Evolutionary conservation across 2,797 vertebrate genomes (phyloP).

Genomic region (Pachyuromys duprasi): DNA sequence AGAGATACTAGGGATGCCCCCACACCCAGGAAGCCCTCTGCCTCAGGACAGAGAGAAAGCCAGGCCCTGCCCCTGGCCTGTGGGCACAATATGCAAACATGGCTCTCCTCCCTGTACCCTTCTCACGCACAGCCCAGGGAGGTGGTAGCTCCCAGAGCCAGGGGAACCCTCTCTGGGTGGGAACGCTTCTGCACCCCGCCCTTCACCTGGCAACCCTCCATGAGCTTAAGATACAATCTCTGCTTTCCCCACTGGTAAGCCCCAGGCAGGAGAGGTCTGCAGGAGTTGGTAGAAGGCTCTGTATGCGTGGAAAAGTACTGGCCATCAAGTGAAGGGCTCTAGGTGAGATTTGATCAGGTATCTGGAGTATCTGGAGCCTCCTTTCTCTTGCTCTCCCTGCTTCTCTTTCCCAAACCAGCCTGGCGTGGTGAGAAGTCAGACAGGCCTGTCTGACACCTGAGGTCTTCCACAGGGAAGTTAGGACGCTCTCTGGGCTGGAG

Average conservation of each 20-base stretch:
- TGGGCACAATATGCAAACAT: conserved; percentile 13
- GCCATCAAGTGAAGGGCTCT: not conserved
- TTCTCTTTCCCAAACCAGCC: not conserved
- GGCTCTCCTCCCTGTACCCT: conserved; percentile 33
- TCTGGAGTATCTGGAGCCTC: not conserved
- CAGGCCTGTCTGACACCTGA: not conserved
- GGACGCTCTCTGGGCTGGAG: conserved; percentile 61
- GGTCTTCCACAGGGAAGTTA: conserved; percentile 59
- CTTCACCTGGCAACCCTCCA: conserved; percentile 67
- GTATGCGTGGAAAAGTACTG: conserved; percentile 47
- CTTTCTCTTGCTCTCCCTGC: not conserved
- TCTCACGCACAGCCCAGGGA: conserved; percentile 76
- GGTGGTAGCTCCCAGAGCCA: not conserved
- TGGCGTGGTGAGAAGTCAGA: not conserved
- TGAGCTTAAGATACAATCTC: conserved; percentile 59
- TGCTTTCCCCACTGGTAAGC: conserved; percentile 26
- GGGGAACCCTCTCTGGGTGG: conserved; percentile 73
- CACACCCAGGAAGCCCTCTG: not conserved
- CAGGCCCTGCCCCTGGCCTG: conserved; percentile 25
- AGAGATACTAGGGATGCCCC: not conserved
- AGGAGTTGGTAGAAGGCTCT: not conserved
- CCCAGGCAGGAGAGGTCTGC: not conserved
- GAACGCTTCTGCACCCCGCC: conserved; percentile 66
- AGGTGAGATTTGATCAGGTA: not conserved
- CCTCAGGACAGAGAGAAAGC: conserved; percentile 38